Evolutionary conservation across 2,888 invertebrate genomes (phyloP), one percentile per base, ranked within the genome.

Genomic region (Chirona hameri): DNA sequence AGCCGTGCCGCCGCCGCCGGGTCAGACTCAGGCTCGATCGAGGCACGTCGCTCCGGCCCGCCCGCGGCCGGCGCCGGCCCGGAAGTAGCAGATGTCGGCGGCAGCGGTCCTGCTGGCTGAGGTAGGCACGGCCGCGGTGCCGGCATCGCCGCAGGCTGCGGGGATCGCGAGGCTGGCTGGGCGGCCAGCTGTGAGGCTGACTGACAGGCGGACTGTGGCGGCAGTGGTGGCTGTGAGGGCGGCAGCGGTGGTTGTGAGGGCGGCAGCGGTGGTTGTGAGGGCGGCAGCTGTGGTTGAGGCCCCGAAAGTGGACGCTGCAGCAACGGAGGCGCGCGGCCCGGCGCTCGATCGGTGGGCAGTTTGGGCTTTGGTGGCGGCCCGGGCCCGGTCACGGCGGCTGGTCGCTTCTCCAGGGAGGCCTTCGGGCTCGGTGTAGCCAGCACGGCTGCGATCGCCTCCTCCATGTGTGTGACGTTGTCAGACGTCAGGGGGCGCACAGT

Each of bases 361-460:
- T 52, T 52, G 15, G 18, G 52, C 18, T 52, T 52, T 12, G 52
- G 18, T 18, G 52, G 52, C 18, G 52, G 10, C 24, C 24, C 60
- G 1, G 55, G 4, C 18, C 57, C 21, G 0, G 65, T 14, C 12
- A 10, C 65, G 18, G 31, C 31, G 15, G 10, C 31, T 31, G 72
- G 72, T 18, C 29, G 46, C 46, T 24, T 12, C n/a, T 48, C 52
- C 5, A 27, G 7, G 9, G 29, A 48, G 52, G 24, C 52, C 27
- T 27, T 15, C 21, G 27, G 10, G 7, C 4, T 24, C 15, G 46
- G n/a, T 10, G 15, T 4, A 18, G 27, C 55, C n/a, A 80, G 80
- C 27, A 80, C 80, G 24, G 55, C 27, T 0, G 48, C 52, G 18
- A 80, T 80, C 27, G 80, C 80, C 27, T 80, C 80, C 15, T 80